Base-by-base conservation (phyloP, 2,888 invertebrate genomes). In the Coronaproctus castanopsis region DNA sequence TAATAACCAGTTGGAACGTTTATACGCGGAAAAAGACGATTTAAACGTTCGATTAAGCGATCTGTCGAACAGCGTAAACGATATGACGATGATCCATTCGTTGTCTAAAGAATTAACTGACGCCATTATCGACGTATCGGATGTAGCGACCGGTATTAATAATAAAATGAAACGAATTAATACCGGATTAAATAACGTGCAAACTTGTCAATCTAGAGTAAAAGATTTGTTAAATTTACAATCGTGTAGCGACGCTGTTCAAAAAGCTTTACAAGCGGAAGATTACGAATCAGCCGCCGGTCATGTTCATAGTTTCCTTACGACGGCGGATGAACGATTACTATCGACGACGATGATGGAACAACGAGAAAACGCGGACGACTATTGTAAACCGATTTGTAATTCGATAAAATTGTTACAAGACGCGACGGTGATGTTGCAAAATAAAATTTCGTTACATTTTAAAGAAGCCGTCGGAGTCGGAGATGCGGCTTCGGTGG, bases 251-350 rank as follows among this genome's bases (percentile, higher is more conserved):
- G 90, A 95, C 70, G 97, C 96, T n/a, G 97, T 98, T 0, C 87
- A 92, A 64, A 82, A 87, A 56, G 95, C 98, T 1, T 82, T 99
- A 58, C 80, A 82, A 64, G 87, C 89, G 66, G 93, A 96, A 72
- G 93, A 99, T 71, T 97, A 88, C 74, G 98, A 99, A 72, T 86
- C 88, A 74, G 93, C 95, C 58, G 96, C 97, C 14, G 90, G 83
- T 0, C 96, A 96, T 70, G 87, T 98, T 54, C 90, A 95, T 66
- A 79, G 97, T 52, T 96, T 91, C 73, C 76, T 95, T 52, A 83
- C 86, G 58, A 89, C 96, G 82, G n/a, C n/a, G n/a, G 95, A 95
- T 74, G 90, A 92, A 68, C 81, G 81, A 63, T 75, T 87, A 14
- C 69, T 90, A 5, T n/a, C n/a, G n/a, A n/a, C n/a, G n/a, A n/a